These are phyloP conservation scores for Ptilonorhynchus violaceus DNA, from an alignment of 2,113 vertebrate genomes.

Conservation along the genomic window DNA sequence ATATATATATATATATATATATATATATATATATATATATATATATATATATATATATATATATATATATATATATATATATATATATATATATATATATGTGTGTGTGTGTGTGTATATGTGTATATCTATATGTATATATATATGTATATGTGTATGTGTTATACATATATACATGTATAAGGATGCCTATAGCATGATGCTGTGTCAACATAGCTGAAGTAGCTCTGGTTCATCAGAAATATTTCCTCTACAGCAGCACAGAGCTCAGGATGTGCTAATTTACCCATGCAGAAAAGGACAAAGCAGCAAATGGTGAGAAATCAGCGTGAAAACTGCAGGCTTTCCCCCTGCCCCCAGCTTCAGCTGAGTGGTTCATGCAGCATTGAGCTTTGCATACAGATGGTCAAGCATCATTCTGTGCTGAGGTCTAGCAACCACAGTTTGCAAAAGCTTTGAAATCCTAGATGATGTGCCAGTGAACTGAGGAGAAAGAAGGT, in stretches of 20 bases:
- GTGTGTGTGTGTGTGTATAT: not conserved
- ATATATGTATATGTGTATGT: not conserved
- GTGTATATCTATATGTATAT: too few species aligned
- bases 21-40: not conserved
- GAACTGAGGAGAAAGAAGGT: not conserved
- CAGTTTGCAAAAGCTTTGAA: not conserved
- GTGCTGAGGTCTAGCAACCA: not conserved
- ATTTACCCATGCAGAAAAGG: not conserved
- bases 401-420: not conserved
- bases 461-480: not conserved
- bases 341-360: rapidly evolving
- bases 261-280: not conserved
- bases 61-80: not conserved
- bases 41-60: not conserved
- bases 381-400: not conserved
- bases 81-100: too few species aligned
- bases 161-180: not conserved
- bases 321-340: not conserved
- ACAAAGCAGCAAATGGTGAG: not conserved
- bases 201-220: not conserved
- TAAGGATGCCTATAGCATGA: not conserved
- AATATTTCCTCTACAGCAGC: not conserved
- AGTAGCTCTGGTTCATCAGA: not conserved
- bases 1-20: too few species aligned
- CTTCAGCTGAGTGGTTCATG: not conserved